A percentile compares a stretch with the other conserved stretches of the same genome.
These are phyloP conservation scores for Tetrapedia diversipes DNA, from an alignment of 2,888 invertebrate species.

Conservation along the genomic window DNA sequence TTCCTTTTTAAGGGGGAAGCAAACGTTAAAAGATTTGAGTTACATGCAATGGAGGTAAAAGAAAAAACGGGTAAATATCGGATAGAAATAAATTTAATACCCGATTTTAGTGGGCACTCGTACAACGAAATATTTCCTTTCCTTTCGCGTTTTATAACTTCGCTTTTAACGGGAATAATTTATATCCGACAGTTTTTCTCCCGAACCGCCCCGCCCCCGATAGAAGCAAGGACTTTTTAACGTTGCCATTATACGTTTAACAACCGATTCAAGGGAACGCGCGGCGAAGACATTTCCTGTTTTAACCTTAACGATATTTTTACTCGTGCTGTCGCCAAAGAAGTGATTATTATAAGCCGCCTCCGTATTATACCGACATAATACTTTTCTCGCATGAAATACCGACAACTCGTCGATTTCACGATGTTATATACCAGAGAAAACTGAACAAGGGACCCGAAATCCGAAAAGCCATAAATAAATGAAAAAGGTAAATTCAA, in stretches of 20 bases:
- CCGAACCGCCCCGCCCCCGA: background rate
- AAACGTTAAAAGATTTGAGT: conserved; percentile 2
- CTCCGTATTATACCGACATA: no score
- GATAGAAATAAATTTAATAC: conserved; percentile 22
- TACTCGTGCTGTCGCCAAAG: no score
- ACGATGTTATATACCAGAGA: no score
- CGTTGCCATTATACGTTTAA: conserved; percentile 12
- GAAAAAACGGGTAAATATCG: conserved; percentile 8
- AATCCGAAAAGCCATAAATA: no score
- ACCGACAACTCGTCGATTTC: no score
- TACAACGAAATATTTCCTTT: conserved; percentile 23
- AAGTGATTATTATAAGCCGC: no score
- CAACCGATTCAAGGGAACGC: background rate
- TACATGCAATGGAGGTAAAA: background rate
- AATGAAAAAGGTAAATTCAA: no score
- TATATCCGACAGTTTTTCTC: conserved; percentile 24
- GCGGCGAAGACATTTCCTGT: background rate
- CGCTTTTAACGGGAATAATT: conserved; percentile 34
- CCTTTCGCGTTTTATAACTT: conserved; percentile 23
- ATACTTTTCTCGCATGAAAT: no score
- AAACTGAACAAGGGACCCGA: no score
- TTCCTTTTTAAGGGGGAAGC: background rate
- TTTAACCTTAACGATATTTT: background rate
- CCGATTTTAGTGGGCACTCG: conserved; percentile 14
- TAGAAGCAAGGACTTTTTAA: conserved; percentile 10